Evolutionary conservation across 2,797 vertebrate genomes (phyloP).

Genomic region (Podargus strigoides): DNA sequence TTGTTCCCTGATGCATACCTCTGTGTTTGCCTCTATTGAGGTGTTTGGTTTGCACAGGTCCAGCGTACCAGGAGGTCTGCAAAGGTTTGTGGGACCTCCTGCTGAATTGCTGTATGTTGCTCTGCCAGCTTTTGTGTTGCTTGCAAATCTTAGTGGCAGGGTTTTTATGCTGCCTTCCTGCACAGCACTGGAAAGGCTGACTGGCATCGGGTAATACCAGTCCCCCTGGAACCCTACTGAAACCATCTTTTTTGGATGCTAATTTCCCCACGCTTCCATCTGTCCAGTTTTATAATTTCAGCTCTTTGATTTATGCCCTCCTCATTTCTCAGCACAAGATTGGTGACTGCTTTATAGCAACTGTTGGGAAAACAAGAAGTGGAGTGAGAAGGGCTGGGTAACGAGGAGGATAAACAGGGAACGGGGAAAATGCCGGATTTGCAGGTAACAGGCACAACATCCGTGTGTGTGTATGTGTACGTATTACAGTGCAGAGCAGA

Average conservation of each 20-base stretch:
- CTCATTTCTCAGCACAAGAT: neutral
- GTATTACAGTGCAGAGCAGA: neutral
- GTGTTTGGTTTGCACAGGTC: conserved; percentile 6
- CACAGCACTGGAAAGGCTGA: neutral
- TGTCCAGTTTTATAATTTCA: neutral
- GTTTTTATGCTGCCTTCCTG: neutral
- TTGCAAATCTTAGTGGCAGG: neutral
- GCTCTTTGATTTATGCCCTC: neutral
- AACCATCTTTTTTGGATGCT: neutral
- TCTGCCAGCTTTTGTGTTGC: neutral
- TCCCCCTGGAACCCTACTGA: neutral
- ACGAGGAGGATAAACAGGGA: neutral
- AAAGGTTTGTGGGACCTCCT: neutral
- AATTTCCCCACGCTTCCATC: neutral
- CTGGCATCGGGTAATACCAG: neutral
- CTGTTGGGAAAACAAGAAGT: neutral
- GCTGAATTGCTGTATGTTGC: neutral
- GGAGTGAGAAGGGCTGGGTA: neutral
- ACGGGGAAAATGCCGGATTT: neutral
- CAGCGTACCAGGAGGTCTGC: neutral
- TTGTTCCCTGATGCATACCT: neutral
- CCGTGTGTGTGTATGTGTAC: neutral
- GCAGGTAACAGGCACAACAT: neutral
- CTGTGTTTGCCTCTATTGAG: neutral
- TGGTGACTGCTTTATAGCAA: neutral